A percentile compares a stretch with the other conserved stretches of the same genome.
Conservation (phyloP, 2,113 vertebrate species). For the Sterrhoptilus dennistouni region DNA sequence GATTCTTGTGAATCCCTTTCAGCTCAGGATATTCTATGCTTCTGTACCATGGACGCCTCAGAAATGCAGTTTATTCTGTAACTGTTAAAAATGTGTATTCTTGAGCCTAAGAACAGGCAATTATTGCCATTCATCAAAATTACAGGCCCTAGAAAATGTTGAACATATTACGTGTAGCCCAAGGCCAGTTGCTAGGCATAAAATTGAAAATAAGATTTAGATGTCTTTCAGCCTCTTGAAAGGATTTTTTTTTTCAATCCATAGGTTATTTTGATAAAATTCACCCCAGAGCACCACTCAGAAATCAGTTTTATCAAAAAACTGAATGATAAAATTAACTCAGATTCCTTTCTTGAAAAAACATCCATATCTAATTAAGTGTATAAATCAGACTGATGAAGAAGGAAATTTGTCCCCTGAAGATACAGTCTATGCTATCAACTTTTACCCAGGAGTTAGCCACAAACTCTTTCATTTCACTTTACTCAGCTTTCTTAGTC, state of each 20-base stretch:
- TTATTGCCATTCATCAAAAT: not conserved
- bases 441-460: not conserved
- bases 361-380: not conserved
- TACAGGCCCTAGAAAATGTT: not conserved
- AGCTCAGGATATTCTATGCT: not conserved
- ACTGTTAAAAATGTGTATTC: not conserved
- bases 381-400: not conserved
- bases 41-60: not conserved
- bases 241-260: not conserved
- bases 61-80: not conserved
- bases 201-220: not conserved
- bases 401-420: not conserved
- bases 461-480: not conserved
- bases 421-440: not conserved
- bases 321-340: not conserved
- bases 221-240: not conserved
- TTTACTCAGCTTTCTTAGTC: not conserved
- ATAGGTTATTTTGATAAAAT: not conserved
- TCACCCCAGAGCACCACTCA: not conserved
- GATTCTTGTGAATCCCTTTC: too few relatives aligned
- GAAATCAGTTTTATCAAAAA: conserved; percentile 4
- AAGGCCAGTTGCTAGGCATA: not conserved
- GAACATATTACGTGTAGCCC: not conserved
- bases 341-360: not conserved
- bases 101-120: not conserved